Conservation (phyloP, 2,888 invertebrate genomes). For the Oscheius myriophilus region DNA sequence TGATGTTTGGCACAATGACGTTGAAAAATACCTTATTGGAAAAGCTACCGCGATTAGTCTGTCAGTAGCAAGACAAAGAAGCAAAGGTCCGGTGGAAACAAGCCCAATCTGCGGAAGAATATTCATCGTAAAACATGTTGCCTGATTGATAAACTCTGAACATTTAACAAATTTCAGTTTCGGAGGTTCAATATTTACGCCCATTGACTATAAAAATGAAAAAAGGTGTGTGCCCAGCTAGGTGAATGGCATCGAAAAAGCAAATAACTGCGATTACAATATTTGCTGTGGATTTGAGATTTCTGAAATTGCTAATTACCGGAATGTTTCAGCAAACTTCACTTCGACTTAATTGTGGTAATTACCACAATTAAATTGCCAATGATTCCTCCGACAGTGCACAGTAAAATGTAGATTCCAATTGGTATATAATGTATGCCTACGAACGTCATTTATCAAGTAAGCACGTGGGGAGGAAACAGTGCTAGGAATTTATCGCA, state of each 20-base stretch:
- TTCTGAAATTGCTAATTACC: too few species aligned
- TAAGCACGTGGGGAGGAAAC: too few species aligned
- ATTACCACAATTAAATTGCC: slow-evolving; percentile 3
- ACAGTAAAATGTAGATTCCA: not conserved
- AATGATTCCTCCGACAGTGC: slow-evolving; percentile 2
- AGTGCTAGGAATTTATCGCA: too few species aligned
- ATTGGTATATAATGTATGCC: not conserved
- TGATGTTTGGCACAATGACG: too few species aligned
- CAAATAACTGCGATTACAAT: slow-evolving; percentile 1
- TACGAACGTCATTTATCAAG: too few species aligned
- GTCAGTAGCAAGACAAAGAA: not conserved
- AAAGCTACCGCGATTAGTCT: not conserved
- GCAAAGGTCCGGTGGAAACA: not conserved
- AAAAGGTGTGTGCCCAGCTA: not conserved
- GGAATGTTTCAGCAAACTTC: not conserved
- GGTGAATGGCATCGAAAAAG: not conserved
- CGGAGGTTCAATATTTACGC: not conserved
- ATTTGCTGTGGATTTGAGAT: not conserved
- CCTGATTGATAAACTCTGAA: not conserved
- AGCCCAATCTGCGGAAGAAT: not conserved
- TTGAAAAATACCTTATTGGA: not conserved
- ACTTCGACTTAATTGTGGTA: not conserved
- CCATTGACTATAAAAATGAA: not conserved
- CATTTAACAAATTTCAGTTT: not conserved
- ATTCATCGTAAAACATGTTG: not conserved